These are phyloP conservation scores for Epinotia ramella DNA, from an alignment of 2,888 invertebrate species.

Conservation along the genomic window DNA sequence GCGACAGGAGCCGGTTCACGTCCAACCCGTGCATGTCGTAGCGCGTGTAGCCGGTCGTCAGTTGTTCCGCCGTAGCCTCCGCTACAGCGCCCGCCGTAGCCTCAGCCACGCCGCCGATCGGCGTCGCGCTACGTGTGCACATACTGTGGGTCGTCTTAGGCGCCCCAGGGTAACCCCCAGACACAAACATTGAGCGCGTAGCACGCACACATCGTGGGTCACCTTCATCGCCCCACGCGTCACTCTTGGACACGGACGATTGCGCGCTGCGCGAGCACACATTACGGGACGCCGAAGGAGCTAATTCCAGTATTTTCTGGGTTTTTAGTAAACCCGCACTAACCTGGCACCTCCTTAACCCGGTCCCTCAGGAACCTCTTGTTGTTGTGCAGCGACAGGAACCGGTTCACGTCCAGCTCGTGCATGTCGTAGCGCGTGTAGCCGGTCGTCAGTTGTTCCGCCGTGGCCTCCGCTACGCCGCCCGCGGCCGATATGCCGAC, in stretches of 20 bases:
- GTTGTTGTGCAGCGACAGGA: constrained; percentile 97
- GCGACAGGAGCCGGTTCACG: constrained; percentile 94
- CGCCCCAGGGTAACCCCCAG: too few relatives aligned
- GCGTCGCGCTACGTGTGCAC: constrained; percentile 84
- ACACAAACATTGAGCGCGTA: too few relatives aligned
- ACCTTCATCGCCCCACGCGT: too few relatives aligned
- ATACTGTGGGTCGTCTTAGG: too few relatives aligned
- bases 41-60: constrained; percentile 91
- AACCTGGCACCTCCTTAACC: constrained; percentile 96
- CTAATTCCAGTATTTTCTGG: neutral
- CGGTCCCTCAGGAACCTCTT: constrained; percentile 95
- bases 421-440: constrained; percentile 94
- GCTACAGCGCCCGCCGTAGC: constrained; percentile 95
- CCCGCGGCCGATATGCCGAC: constrained; percentile 98
- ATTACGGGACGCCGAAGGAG: neutral
- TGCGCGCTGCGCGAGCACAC: too few relatives aligned
- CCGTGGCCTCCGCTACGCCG: constrained; percentile 96
- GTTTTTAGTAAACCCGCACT: constrained; percentile 47
- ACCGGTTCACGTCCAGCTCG: constrained; percentile 95
- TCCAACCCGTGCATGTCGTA: constrained; percentile 96
- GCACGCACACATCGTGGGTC: too few relatives aligned
- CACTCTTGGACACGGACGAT: too few relatives aligned
- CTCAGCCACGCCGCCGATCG: constrained; percentile 93
- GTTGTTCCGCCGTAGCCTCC: constrained; percentile 94
- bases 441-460: constrained; percentile 94